Evolutionary conservation across 2,888 invertebrate species (phyloP).

Genomic region (Pterobdella sp.): DNA sequence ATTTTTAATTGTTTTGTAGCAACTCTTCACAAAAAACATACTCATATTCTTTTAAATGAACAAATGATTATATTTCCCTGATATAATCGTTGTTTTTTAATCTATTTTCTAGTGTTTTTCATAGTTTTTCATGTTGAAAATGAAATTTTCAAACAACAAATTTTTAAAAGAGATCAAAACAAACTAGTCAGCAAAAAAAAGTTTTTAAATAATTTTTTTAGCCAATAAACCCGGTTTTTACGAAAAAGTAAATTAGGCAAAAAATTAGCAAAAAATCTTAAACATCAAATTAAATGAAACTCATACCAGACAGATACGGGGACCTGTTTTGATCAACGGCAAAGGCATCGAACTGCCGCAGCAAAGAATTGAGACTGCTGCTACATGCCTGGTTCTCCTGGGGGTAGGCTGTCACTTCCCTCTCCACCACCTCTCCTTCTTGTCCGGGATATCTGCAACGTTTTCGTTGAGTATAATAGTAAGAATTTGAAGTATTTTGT

Average conservation of each 20-base stretch:
- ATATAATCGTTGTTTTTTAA: too few relatives aligned
- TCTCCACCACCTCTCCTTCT: slow-evolving; percentile 13
- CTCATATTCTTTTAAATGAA: too few relatives aligned
- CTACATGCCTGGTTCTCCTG: slow-evolving; percentile 25
- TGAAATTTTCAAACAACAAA: too few relatives aligned
- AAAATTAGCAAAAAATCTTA: background rate
- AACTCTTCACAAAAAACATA: too few relatives aligned
- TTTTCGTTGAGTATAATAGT: background rate
- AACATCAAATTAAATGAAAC: background rate
- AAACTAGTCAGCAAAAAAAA: too few relatives aligned
- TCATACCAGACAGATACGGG: slow-evolving; percentile 23
- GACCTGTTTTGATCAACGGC: slow-evolving; percentile 23
- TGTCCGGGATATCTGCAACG: slow-evolving; percentile 7
- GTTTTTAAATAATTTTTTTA: background rate
- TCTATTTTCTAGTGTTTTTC: too few relatives aligned
- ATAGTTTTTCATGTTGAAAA: too few relatives aligned
- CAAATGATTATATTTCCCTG: too few relatives aligned
- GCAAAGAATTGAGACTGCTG: slow-evolving; percentile 25
- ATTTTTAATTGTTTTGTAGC: too few relatives aligned
- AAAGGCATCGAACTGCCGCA: slow-evolving; percentile 27
- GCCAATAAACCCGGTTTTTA: background rate
- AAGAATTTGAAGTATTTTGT: background rate
- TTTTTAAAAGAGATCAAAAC: too few relatives aligned
- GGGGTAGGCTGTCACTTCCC: background rate
- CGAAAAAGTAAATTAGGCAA: background rate